These are phyloP conservation scores for Myripristis jacobus DNA, from an alignment of 2,797 vertebrate genomes.

Conservation along the genomic window DNA sequence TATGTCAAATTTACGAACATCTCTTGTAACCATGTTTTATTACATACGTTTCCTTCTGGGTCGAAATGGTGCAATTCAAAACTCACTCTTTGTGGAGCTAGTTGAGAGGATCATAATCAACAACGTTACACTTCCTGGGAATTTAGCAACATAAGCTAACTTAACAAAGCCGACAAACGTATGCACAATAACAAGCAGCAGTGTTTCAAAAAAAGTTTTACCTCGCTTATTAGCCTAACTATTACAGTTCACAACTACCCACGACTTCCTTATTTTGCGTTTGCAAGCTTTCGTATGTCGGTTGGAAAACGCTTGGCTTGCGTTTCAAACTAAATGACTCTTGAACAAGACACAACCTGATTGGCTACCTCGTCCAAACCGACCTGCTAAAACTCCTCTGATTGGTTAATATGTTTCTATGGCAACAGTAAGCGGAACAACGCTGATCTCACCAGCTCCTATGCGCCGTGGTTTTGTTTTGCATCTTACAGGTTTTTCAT, in stretches of 20 bases:
- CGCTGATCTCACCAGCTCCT: background rate
- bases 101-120: background rate
- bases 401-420: conserved; percentile 73
- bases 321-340: conserved; percentile 77
- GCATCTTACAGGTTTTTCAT: too few species aligned
- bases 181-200: background rate
- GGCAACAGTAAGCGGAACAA: conserved; percentile 70
- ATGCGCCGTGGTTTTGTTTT: too few species aligned
- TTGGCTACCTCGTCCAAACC: conserved; percentile 57
- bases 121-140: background rate
- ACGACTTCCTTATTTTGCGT: background rate
- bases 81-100: background rate
- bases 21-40: background rate
- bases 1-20: background rate
- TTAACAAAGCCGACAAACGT: background rate
- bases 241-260: background rate
- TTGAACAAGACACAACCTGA: conserved; percentile 65
- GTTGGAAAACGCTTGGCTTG: conserved; percentile 62
- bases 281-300: conserved; percentile 30
- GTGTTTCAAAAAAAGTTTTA: background rate
- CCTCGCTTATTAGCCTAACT: conserved; percentile 17
- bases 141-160: background rate
- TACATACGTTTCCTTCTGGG: background rate
- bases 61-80: too few species aligned
- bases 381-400: conserved; percentile 20